Evolutionary conservation across 2,113 vertebrate species (phyloP).

Genomic region (Corynorhinus townsendii): DNA sequence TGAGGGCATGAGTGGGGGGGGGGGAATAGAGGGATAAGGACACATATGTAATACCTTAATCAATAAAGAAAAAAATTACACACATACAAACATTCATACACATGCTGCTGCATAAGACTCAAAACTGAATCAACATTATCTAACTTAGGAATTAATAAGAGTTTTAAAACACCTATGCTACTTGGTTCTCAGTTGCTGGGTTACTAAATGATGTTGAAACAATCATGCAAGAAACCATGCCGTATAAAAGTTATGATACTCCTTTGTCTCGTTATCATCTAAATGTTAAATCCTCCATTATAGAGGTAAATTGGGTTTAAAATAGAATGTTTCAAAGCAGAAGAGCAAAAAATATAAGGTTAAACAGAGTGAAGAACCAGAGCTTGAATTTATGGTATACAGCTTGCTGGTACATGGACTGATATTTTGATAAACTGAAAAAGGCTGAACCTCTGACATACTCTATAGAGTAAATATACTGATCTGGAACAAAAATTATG

Average conservation of each 20-base stretch:
- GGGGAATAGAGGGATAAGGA: too few species aligned
- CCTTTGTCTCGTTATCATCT: slow-evolving; percentile 44
- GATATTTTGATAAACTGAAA: slow-evolving; percentile 50
- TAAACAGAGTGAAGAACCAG: slow-evolving; percentile 45
- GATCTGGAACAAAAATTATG: slow-evolving; percentile 66
- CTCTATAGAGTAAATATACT: slow-evolving; percentile 47
- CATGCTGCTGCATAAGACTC: neutral
- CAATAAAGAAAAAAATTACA: too few species aligned
- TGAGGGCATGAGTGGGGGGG: too few species aligned
- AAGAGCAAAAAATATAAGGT: slow-evolving; percentile 49
- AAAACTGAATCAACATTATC: neutral
- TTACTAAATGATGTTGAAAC: slow-evolving; percentile 32
- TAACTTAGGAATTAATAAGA: neutral
- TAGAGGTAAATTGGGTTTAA: slow-evolving; percentile 51
- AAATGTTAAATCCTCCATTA: slow-evolving; percentile 52
- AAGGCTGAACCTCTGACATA: slow-evolving; percentile 55
- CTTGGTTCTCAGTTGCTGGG: neutral
- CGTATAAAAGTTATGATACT: neutral
- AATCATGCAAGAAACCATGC: slow-evolving; percentile 29
- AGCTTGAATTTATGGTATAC: slow-evolving; percentile 34
- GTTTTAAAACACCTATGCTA: neutral
- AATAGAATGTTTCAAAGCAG: slow-evolving; percentile 30
- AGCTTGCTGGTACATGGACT: neutral
- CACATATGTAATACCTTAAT: too few species aligned
- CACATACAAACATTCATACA: neutral